Percentiles rank a stretch among this genome's conserved stretches.
These are phyloP conservation scores for Mythimna lalbum DNA, from an alignment of 2,888 invertebrate genomes.

Conservation along the genomic window DNA sequence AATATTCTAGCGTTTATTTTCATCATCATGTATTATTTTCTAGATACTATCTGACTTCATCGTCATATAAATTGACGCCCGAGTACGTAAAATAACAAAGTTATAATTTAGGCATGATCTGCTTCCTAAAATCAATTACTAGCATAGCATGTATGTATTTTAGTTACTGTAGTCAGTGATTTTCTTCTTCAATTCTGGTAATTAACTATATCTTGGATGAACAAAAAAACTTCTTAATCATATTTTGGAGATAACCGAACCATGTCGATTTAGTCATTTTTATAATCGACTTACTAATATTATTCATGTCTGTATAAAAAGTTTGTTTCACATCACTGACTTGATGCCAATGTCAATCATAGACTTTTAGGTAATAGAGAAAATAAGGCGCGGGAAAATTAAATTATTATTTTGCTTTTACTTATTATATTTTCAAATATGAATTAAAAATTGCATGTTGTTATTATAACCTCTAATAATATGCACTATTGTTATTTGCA, in stretches of 20 bases:
- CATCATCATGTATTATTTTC: constrained; percentile 62
- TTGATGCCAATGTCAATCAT: constrained; percentile 1
- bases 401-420: constrained; percentile 27
- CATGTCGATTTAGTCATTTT: constrained; percentile 37
- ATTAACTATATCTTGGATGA: background rate
- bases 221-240: background rate
- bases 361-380: background rate
- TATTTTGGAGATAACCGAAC: background rate
- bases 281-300: constrained; percentile 38
- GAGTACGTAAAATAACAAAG: constrained; percentile 62
- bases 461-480: constrained; percentile 5
- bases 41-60: constrained; percentile 64
- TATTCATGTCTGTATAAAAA: constrained; percentile 13
- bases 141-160: constrained; percentile 48
- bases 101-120: constrained; percentile 61
- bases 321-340: constrained; percentile 41
- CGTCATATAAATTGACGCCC: constrained; percentile 52
- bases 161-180: constrained; percentile 13
- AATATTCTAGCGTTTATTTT: constrained; percentile 56
- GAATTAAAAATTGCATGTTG: constrained; percentile 8
- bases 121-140: constrained; percentile 50
- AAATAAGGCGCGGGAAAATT: constrained; percentile 37
- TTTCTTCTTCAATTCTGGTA: background rate
- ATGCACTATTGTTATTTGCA: constrained; percentile 17
- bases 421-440: background rate